Evolutionary conservation across 2,888 invertebrate genomes (phyloP).

Genomic region (Apomyelois bistriatella): DNA sequence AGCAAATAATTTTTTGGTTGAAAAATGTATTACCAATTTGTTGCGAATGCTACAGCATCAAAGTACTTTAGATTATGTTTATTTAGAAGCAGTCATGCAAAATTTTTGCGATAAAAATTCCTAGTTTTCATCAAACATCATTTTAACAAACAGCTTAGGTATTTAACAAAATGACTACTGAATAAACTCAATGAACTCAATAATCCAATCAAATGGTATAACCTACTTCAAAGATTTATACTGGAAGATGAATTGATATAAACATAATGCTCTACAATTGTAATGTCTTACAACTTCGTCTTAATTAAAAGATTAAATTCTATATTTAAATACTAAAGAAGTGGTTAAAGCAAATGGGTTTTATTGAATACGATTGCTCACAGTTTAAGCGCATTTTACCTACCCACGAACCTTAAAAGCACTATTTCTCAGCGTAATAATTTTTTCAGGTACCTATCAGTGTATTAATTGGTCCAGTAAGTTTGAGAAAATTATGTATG

Average conservation of each 20-base stretch:
- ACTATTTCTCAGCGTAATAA: no score
- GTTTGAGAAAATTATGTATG: no score
- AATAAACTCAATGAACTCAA: constrained; percentile 5
- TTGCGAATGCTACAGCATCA: constrained; percentile 15
- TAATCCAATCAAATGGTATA: background rate
- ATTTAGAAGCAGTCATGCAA: background rate
- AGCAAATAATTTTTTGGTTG: constrained; percentile 51
- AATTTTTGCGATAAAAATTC: background rate
- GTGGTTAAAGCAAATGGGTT: no score
- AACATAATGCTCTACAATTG: background rate
- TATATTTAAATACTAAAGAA: no score
- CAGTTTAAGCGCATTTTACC: no score
- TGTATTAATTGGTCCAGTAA: no score
- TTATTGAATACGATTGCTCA: no score
- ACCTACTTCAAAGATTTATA: background rate
- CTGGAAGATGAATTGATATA: background rate
- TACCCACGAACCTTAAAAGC: no score
- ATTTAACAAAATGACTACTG: background rate
- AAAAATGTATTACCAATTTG: constrained; percentile 51
- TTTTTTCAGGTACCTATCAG: no score
- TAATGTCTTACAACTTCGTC: no score
- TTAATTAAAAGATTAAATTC: no score
- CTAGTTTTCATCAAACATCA: background rate
- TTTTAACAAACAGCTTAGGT: no score
- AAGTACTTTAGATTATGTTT: constrained; percentile 12